phyloP scores from a whole-genome alignment of 2,113 vertebrate species.

The Notechis scutatus region DNA sequence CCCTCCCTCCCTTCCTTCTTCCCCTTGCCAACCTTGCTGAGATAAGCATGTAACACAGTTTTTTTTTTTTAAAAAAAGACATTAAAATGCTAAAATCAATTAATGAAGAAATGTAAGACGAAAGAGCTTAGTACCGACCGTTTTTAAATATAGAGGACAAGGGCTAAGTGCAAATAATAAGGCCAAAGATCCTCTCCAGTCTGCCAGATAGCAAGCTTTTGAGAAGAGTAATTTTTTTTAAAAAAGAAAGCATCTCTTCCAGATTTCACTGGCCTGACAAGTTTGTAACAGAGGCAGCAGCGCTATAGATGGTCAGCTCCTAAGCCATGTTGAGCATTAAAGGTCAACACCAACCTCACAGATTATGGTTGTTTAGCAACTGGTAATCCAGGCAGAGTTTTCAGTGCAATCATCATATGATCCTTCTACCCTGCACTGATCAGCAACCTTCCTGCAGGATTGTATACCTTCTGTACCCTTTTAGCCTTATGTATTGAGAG shows the following conservation, averaged over 20 bases:
- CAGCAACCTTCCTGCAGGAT: not conserved
- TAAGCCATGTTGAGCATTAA: not conserved
- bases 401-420: not conserved
- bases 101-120: not conserved
- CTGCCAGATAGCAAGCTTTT: not conserved
- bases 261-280: not conserved
- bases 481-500: not conserved
- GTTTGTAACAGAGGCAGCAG: not conserved
- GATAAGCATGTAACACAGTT: not conserved
- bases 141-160: not conserved
- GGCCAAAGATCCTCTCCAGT: not conserved
- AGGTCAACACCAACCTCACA: not conserved
- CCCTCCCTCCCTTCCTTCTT: too few species aligned
- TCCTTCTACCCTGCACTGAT: not conserved
- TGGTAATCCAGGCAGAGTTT: not conserved
- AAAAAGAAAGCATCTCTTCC: not conserved
- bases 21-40: not conserved
- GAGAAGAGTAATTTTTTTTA: not conserved
- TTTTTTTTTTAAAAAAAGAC: not conserved
- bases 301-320: not conserved
- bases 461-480: not conserved
- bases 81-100: not conserved
- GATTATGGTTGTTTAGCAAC: not conserved
- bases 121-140: not conserved
- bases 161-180: not conserved